These are phyloP conservation scores for Hypercompe scribonia DNA, from an alignment of 2,888 invertebrate species.

Conservation along the genomic window DNA sequence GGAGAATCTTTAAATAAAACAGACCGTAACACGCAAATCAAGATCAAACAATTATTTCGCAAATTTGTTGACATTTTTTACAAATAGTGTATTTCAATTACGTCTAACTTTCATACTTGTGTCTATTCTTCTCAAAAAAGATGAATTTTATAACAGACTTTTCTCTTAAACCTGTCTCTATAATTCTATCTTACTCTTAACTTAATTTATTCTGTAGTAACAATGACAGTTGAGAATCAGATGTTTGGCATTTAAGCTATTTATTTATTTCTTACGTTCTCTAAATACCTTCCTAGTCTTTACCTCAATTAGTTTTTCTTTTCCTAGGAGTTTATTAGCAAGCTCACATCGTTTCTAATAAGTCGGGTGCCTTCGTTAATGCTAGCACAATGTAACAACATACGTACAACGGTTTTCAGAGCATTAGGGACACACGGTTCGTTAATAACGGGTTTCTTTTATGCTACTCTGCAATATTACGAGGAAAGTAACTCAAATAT, in stretches of 20 bases:
- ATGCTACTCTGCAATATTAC: conserved; percentile 2
- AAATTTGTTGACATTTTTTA: too few relatives aligned
- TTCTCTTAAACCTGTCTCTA: background rate
- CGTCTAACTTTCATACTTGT: too few relatives aligned
- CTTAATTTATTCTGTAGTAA: background rate
- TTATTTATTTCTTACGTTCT: background rate
- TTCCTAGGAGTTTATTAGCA: conserved; percentile 5
- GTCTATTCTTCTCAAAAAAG: background rate
- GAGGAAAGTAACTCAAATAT: background rate
- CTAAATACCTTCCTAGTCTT: background rate
- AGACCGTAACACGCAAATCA: background rate
- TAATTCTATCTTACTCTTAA: background rate
- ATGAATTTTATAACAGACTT: background rate
- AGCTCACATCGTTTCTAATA: conserved; percentile 10
- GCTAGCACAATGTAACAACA: conserved; percentile 25
- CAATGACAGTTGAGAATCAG: background rate
- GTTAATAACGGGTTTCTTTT: conserved; percentile 30
- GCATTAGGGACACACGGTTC: conserved; percentile 49
- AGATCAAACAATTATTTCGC: background rate
- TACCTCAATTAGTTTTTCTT: background rate
- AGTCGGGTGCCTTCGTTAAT: conserved; percentile 27
- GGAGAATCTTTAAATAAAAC: too few relatives aligned
- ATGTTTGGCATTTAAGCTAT: background rate
- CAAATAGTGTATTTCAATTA: too few relatives aligned
- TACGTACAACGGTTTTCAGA: conserved; percentile 43